Base-by-base conservation (phyloP, 2,888 invertebrate genomes). In the Eutolmus rufibarbis region DNA sequence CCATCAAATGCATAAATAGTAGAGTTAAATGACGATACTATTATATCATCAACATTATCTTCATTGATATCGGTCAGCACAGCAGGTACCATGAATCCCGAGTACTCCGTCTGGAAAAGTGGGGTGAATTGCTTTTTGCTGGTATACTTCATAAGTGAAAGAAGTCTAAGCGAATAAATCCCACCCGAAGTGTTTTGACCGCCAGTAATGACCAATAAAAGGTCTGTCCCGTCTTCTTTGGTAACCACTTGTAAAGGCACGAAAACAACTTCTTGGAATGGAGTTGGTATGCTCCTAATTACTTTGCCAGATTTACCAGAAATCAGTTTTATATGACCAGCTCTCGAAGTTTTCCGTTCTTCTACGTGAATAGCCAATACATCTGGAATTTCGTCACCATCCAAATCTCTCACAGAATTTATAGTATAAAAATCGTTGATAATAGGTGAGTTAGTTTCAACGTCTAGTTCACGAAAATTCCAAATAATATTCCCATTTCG, bases 1-100 rank as follows among this genome's bases (percentile, higher is more conserved):
- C 97, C 97, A 92, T 97, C 94, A 89, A 96, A 95, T 2, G 96
- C 96, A 87, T 95, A 93, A 9, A 97, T 93, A 0, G 95, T 95
- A 4, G 96, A 95, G 91, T 96, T 96, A 89, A 95, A 96, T 90
- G 95, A 94, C 0, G 96, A 94, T 56, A 95, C 94, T 5, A 97
- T 93, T 87, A 97, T 95, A 91, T 97, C 97, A 74, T 95, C 94
- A 0, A 95, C 92, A 2, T 94, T 93, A 91, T 97, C 97, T 1
- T 94, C 94, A 34, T 95, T 97, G 76, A 97, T 93, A 90, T 97
- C 97, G 0, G 95, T 94, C 37, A 97, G 91, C 74, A 96, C 93
- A 2, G 95, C 94, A 12, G 95, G 94, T 12, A 94, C 93, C 92
- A 96, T 94, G 5, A 96, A 93, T 0, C 96, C 96, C 89, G 95